Evolutionary conservation across 2,797 vertebrate genomes (phyloP).

Genomic region (Iguana delicatissima): DNA sequence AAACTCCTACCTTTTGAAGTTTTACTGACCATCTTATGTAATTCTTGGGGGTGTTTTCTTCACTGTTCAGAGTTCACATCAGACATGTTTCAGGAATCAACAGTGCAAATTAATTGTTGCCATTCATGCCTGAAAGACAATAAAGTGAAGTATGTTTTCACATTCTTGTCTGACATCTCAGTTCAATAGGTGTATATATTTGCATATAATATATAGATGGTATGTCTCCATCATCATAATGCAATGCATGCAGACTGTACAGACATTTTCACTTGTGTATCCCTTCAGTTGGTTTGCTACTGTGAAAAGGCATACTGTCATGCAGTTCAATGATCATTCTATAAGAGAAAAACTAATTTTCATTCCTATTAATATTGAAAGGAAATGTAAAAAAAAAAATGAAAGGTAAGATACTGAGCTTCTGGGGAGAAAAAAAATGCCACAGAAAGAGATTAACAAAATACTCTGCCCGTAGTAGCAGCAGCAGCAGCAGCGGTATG

Average conservation of each 20-base stretch:
- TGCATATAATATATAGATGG: rapidly evolving
- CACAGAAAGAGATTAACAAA: no score
- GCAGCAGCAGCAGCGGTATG: no score
- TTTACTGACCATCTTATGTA: conserved; percentile 70
- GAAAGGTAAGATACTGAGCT: not conserved
- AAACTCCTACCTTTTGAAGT: conserved; percentile 55
- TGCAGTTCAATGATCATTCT: not conserved
- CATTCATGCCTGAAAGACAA: conserved; percentile 84
- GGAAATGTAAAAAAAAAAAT: not conserved
- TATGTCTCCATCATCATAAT: rapidly evolving
- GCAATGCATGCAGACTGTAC: rapidly evolving
- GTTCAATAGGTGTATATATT: not conserved
- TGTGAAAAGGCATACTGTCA: not conserved
- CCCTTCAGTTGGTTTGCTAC: not conserved
- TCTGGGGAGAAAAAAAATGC: not conserved
- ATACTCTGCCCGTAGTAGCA: no score
- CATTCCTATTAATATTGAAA: not conserved
- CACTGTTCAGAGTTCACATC: conserved; percentile 67
- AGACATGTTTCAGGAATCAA: conserved; percentile 73
- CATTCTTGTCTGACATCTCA: conserved; percentile 68
- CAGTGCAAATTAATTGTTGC: conserved; percentile 80
- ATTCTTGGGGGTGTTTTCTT: conserved; percentile 66
- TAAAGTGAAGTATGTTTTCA: conserved; percentile 83
- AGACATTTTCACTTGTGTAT: rapidly evolving
- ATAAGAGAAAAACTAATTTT: not conserved